Conservation (phyloP, 2,113 vertebrate species). For the Scomber colias region DNA sequence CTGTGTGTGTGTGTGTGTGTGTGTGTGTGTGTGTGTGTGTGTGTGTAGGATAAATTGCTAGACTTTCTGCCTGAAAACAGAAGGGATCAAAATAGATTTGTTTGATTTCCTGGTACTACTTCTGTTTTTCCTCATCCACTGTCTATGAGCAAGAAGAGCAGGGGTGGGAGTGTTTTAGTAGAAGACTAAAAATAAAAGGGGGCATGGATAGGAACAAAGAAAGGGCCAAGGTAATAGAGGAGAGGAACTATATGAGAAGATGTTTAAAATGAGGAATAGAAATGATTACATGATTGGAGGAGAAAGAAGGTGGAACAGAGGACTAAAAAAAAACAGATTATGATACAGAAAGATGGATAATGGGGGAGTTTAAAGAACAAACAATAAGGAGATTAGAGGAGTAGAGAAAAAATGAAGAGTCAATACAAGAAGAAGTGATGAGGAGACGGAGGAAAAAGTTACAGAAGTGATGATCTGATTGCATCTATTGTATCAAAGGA, state of each 20-base stretch:
- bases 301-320: neutral
- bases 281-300: neutral
- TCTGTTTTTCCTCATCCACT: conserved; percentile 18
- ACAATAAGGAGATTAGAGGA: conserved; percentile 3
- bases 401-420: conserved; percentile 1
- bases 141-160: neutral
- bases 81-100: conserved; percentile 59
- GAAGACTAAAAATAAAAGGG: conserved; percentile 6
- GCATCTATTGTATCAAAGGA: conserved; percentile 40
- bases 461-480: conserved; percentile 42
- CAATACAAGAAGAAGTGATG: conserved; percentile 24
- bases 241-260: neutral
- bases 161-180: neutral
- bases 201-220: neutral
- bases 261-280: neutral
- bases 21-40: conserved; percentile 1
- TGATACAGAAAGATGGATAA: neutral
- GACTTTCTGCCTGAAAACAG: conserved; percentile 50
- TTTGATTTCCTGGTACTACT: conserved; percentile 47
- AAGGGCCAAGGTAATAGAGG: neutral
- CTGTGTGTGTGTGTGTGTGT: conserved; percentile 1
- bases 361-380: conserved; percentile 11
- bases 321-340: neutral
- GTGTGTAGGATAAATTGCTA: conserved; percentile 26
- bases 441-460: conserved; percentile 28